These are phyloP conservation scores for Idris sp. DNA, from an alignment of 1,140 invertebrate species.

Conservation along the genomic window DNA sequence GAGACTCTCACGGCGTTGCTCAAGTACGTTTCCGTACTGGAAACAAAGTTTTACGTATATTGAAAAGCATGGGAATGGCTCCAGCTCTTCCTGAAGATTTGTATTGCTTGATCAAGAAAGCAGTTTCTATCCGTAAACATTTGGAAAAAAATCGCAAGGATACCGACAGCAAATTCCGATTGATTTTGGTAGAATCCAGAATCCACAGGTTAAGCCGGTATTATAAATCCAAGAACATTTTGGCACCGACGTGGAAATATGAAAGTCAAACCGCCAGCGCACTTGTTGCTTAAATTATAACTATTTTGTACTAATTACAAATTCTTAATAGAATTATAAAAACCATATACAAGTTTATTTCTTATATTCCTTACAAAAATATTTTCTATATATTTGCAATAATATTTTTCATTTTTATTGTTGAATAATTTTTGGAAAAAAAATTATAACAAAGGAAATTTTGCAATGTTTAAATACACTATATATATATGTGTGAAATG, in stretches of 20 bases:
- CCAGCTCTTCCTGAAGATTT: constrained; percentile 98
- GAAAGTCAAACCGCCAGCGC: constrained; percentile 98
- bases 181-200: constrained; percentile 99
- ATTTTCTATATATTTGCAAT: too few relatives aligned
- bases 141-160: constrained; percentile 98
- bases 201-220: constrained; percentile 98
- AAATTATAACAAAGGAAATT: too few relatives aligned
- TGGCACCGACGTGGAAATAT: constrained; percentile 99
- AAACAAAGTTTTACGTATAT: constrained; percentile 98
- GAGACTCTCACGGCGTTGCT: constrained; percentile 99
- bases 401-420: too few relatives aligned
- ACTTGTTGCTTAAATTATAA: constrained; percentile 95
- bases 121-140: constrained; percentile 99
- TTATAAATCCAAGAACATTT: constrained; percentile 97
- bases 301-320: too few relatives aligned
- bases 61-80: constrained; percentile 97
- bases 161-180: constrained; percentile 98
- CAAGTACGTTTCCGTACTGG: constrained; percentile 98
- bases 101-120: constrained; percentile 99
- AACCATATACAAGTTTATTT: too few relatives aligned
- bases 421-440: too few relatives aligned
- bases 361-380: too few relatives aligned
- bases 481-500: too few relatives aligned
- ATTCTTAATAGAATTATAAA: too few relatives aligned
- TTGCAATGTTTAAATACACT: too few relatives aligned